A percentile compares a stretch with the other conserved stretches of the same genome.
Evolutionary conservation across 2,888 invertebrate genomes (phyloP).

Genomic region (Agrochola circellaris): DNA sequence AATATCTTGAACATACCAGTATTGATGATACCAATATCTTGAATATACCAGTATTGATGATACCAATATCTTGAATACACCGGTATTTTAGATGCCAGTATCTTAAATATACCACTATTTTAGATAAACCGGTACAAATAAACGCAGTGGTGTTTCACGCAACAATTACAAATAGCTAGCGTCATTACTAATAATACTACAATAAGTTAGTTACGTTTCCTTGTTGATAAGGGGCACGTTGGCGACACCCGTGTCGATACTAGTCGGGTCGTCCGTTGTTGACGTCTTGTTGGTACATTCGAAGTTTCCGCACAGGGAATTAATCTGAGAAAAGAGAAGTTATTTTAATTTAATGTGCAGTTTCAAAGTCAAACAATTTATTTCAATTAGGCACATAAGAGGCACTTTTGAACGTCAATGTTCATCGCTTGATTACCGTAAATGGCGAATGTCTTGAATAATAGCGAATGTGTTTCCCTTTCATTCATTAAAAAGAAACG

Average conservation of each 20-base stretch:
- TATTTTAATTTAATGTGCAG: not conserved
- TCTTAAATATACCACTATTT: not conserved
- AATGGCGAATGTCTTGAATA: no score
- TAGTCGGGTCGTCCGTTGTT: conserved; percentile 6
- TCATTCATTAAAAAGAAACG: no score
- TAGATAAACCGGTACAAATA: not conserved
- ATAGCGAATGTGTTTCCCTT: no score
- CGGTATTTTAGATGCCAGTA: not conserved
- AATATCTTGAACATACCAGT: no score
- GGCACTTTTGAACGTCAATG: no score
- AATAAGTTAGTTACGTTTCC: conserved; percentile 48
- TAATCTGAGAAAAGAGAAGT: conserved; percentile 56
- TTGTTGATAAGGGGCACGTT: conserved; percentile 43
- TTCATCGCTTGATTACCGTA: no score
- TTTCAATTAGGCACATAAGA: no score
- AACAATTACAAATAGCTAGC: conserved; percentile 23
- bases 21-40: no score
- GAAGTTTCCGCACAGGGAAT: conserved; percentile 68
- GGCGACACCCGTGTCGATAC: conserved; percentile 17
- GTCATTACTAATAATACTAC: conserved; percentile 3
- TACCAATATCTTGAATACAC: not conserved
- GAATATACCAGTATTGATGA: no score
- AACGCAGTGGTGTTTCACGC: not conserved
- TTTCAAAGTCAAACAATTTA: no score
- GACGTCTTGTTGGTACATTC: conserved; percentile 44